Evolutionary conservation across 2,797 vertebrate species (phyloP).

Genomic region (Gymnothorax reevesii): DNA sequence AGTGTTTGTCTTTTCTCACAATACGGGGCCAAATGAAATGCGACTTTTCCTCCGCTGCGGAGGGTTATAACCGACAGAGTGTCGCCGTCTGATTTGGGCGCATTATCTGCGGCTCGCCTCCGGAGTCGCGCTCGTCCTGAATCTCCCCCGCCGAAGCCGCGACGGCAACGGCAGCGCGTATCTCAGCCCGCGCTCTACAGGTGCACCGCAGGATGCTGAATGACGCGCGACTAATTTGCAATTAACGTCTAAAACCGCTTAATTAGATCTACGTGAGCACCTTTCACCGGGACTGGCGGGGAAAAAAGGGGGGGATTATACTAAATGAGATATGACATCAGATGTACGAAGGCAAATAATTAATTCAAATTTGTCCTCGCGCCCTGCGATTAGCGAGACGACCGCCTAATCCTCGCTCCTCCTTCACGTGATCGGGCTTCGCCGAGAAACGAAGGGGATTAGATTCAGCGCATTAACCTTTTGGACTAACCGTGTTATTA

Average conservation of each 20-base stretch:
- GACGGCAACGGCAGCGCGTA: not conserved
- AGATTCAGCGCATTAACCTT: conserved; percentile 91
- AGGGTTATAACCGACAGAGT: not conserved
- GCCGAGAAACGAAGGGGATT: conserved; percentile 74
- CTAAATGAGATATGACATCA: conserved; percentile 86
- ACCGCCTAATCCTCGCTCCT: no score
- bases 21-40: not conserved
- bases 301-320: conserved; percentile 70
- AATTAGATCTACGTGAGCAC: conserved; percentile 62
- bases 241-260: conserved; percentile 78
- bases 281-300: conserved; percentile 50
- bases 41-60: not conserved
- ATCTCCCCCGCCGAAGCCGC: not conserved
- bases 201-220: not conserved
- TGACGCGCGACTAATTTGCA: conserved; percentile 69
- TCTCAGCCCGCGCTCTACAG: not conserved
- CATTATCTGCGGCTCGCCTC: not conserved
- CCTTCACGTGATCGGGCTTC: conserved; percentile 49
- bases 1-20: not conserved
- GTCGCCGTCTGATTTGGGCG: not conserved
- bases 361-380: conserved; percentile 80
- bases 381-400: conserved; percentile 59
- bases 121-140: no score
- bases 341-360: conserved; percentile 89
- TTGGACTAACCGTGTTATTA: conserved; percentile 84